Conservation (phyloP, 2,888 invertebrate species). For the Gortyna flavago region DNA sequence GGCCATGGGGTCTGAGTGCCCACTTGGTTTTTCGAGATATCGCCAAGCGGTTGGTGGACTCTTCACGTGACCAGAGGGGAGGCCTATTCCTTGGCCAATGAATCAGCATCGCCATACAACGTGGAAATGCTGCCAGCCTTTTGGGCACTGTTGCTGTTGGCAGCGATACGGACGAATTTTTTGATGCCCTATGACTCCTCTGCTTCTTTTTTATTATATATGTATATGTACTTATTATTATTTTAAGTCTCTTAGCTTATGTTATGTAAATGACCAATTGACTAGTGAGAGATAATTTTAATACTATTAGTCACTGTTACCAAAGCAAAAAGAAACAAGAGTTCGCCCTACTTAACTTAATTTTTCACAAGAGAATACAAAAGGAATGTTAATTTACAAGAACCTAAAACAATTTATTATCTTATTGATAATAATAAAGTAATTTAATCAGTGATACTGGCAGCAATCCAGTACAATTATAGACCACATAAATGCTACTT, state of each 20-base stretch:
- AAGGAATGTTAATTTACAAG: not conserved
- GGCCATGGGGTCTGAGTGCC: not conserved
- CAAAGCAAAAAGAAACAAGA: not conserved
- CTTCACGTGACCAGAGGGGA: not conserved
- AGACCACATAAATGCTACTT: not conserved
- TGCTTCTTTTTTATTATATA: too few species aligned
- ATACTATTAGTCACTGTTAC: not conserved
- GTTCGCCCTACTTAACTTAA: not conserved
- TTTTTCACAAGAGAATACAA: not conserved
- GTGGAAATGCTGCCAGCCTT: too few species aligned
- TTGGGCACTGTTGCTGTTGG: not conserved
- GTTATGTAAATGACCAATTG: not conserved
- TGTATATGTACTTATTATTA: not conserved
- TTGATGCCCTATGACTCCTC: too few species aligned
- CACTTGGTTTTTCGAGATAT: not conserved
- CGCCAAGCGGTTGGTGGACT: not conserved
- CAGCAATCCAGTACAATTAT: not conserved
- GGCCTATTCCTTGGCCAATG: not conserved
- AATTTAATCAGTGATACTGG: not conserved
- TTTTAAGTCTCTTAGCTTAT: not conserved
- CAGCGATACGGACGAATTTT: not conserved
- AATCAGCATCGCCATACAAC: not conserved
- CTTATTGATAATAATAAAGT: not conserved
- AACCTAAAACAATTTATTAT: not conserved
- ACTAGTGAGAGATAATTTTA: not conserved